Evolutionary conservation across 2,113 vertebrate genomes (phyloP), one percentile per base, ranked within the genome.

Genomic region (Haemorhous mexicanus): DNA sequence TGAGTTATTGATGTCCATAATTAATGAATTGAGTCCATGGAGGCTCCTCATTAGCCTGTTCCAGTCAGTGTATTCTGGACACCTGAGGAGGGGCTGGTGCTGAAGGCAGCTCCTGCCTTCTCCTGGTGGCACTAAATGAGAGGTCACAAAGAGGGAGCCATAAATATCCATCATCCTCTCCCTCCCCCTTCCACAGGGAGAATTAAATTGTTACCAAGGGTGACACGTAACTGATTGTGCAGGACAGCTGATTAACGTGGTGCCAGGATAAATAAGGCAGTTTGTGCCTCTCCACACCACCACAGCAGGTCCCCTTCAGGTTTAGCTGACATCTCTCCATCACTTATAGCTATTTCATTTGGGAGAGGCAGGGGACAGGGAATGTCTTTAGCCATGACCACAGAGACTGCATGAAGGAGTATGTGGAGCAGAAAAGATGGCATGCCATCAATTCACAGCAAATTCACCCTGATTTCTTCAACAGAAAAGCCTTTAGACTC

Each of bases 121-220:
- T 43, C 22, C 1, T 37, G 47, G 44, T 74, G 35, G 47, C 86
- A 59, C n/a, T 20, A 44, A 86, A 81, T 16, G 70, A 87, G 78
- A 84, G 49, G 87, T 80, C 5, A 0, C 62, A 27, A 15, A 55
- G 63, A 79, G 30, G 28, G 10, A 91, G 22, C 63, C 50, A 55
- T 79, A 76, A 87, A 88, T 77, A 95, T 24, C 78, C 84, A 64
- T 72, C 73, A 83, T 28, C 33, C 27, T 77, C 43, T 73, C 46
- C 79, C 59, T 80, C 87, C 78, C 41, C 53, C 79, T 80, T 81
- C 63, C 64, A 80, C 19, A 21, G 47, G 33, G 35, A 74, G 61
- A 95, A 96, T 85, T 90, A 92, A 91, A 90, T 72, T 84, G 80
- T 89, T 92, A 97, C 88, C 94, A 63, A 67, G 44, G 44, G 32